Evolutionary conservation across 2,888 invertebrate genomes (phyloP).

Genomic region (Stegophylla sp.): DNA sequence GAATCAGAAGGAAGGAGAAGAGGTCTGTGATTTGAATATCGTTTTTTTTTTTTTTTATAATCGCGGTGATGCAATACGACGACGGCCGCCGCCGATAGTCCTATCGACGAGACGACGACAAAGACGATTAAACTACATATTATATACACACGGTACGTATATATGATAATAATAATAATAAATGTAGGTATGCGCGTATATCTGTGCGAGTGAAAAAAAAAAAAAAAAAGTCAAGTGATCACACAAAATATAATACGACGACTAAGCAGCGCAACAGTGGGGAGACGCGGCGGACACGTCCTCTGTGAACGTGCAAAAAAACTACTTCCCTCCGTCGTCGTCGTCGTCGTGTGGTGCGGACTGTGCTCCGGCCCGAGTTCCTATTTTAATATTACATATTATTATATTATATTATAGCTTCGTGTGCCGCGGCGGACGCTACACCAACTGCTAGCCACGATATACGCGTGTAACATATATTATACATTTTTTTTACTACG

Average conservation of each 20-base stretch:
- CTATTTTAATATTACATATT: not conserved
- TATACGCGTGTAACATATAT: no score
- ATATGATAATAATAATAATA: not conserved
- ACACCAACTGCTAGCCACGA: not conserved
- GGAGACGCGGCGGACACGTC: not conserved
- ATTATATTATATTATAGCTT: conserved; percentile 9
- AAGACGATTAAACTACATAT: not conserved
- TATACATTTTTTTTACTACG: no score
- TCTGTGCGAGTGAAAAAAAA: not conserved
- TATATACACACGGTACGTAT: not conserved
- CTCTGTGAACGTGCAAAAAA: not conserved
- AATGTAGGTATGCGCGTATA: no score
- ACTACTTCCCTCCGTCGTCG: not conserved
- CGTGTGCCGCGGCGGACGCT: not conserved
- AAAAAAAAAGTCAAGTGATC: conserved; percentile 1
- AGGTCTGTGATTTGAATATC: not conserved
- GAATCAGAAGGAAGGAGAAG: not conserved
- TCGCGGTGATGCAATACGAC: conserved; percentile 15
- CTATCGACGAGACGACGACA: not conserved
- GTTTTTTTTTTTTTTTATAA: no score
- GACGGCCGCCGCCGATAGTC: no score
- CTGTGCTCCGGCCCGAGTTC: not conserved
- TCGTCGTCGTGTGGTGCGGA: not conserved
- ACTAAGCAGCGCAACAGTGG: not conserved
- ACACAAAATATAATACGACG: not conserved